Evolutionary conservation across 2,888 invertebrate genomes (phyloP).

Genomic region (Drosophila fulvimacula): DNA sequence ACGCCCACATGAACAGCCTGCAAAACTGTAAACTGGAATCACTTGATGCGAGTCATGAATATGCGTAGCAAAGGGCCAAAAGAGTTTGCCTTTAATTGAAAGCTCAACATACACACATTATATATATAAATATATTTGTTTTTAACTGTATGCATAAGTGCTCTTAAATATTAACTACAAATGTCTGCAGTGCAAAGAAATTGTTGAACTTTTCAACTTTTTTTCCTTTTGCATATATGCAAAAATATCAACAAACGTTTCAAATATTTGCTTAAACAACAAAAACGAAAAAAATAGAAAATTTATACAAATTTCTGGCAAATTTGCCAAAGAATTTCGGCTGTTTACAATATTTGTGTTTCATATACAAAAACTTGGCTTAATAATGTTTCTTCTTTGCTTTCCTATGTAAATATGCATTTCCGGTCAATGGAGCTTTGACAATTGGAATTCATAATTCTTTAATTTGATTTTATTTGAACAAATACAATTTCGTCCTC

Average conservation of each 20-base stretch:
- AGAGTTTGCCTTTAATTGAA: slow-evolving; percentile 16
- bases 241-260: slow-evolving; percentile 5
- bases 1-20: slow-evolving; percentile 11
- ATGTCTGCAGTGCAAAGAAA: neutral
- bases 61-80: neutral
- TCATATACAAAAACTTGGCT: neutral
- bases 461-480: neutral
- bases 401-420: neutral
- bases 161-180: slow-evolving; percentile 7
- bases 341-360: slow-evolving; percentile 2
- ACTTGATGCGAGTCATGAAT: slow-evolving; percentile 18
- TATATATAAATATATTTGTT: neutral
- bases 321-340: neutral
- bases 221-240: neutral
- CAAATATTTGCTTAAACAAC: slow-evolving; percentile 7
- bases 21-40: slow-evolving; percentile 25
- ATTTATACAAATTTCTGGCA: neutral
- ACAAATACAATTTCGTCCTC: neutral
- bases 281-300: neutral
- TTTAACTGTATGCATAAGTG: neutral
- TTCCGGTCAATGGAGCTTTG: neutral
- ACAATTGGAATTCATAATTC: neutral
- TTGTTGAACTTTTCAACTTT: slow-evolving; percentile 10
- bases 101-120: neutral
- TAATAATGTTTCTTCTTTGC: neutral